Base-by-base conservation (phyloP, 2,888 invertebrate species). In the Drosophila mimetica region DNA sequence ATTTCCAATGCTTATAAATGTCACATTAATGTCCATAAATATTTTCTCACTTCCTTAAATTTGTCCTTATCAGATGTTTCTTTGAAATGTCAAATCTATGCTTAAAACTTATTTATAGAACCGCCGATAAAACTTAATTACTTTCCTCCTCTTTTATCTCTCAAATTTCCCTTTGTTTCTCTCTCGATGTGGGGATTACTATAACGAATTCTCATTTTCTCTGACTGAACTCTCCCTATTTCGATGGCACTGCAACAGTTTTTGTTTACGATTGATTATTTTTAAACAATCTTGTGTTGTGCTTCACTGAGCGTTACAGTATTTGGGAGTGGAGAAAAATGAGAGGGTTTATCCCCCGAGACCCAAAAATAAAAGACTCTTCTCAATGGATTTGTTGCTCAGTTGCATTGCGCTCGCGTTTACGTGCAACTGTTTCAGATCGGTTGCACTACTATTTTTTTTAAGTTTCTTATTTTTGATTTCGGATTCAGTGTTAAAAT, bases 351-450 rank as follows among this genome's bases (percentile, higher is more conserved):
- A 50, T 65, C 60, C 67, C 57, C 25, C 53, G 58, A 39, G 51
- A 64, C 69, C 59, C 85, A 66, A 82, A 82, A 84, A 82, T 82
- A 86, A 82, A 86, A 77, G 57, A 67, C 28, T 50, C 47, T 32
- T 51, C 41, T 42, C 64, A 39, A 4, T 50, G 47, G 60, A 64
- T 70, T 41, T 37, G 44, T 70, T 51, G 9, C 42, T 86, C 77
- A 89, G 89, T 89, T 89, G 87, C 87, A 89, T 77, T 76, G 65
- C 70, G 75, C 71, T 81, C 77, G 84, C 77, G 67, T 72, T 84
- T 75, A 78, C 79, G 84, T 72, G 81, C 84, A 83, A 80, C 80
- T 74, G 78, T 53, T 65, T 44, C 54, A 28, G 59, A 63, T 76
- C 81, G 66, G 82, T 74, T 79, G 81, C 75, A 77, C 75, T 48